Conservation (phyloP, 1,140 invertebrate genomes). For the Drosophila yakuba region DNA sequence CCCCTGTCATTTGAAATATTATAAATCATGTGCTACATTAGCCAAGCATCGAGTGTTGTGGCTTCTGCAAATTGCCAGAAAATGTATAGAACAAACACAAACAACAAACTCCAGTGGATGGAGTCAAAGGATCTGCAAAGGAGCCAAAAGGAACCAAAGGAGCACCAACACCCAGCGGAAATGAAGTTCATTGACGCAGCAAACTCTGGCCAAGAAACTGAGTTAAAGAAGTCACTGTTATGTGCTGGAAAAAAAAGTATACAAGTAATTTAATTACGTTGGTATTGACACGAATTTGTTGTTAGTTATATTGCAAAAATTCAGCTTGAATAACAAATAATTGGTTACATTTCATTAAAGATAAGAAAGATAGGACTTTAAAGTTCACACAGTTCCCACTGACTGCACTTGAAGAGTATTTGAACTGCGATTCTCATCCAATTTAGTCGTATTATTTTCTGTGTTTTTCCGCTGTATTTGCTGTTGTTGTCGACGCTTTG, state of each 20-base stretch:
- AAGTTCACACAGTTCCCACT: background rate
- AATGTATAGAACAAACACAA: slow-evolving; percentile 74
- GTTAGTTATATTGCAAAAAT: background rate
- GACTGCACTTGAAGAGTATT: background rate
- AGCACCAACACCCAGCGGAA: slow-evolving; percentile 25
- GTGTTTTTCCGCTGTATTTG: slow-evolving; percentile 5
- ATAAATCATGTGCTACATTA: slow-evolving; percentile 83
- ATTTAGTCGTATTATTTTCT: slow-evolving; percentile 4
- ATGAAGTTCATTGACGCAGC: slow-evolving; percentile 47
- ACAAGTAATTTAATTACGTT: background rate
- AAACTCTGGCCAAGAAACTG: slow-evolving; percentile 16
- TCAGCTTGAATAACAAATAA: too few species aligned
- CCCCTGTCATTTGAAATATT: slow-evolving; percentile 73
- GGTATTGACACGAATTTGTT: background rate
- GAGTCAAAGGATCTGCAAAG: background rate
- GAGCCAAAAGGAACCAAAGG: background rate
- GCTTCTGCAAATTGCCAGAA: slow-evolving; percentile 76
- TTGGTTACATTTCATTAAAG: too few species aligned
- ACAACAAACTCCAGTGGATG: slow-evolving; percentile 5
- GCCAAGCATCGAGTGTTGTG: slow-evolving; percentile 63
- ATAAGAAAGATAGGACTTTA: too few species aligned
- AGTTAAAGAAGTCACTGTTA: slow-evolving; percentile 15
- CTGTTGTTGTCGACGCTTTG: slow-evolving; percentile 26
- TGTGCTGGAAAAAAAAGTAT: background rate
- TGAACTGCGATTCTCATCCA: background rate